Evolutionary conservation across 2,113 vertebrate species (phyloP), one percentile per base, ranked within the genome.

Genomic region (Notothenia coriiceps): DNA sequence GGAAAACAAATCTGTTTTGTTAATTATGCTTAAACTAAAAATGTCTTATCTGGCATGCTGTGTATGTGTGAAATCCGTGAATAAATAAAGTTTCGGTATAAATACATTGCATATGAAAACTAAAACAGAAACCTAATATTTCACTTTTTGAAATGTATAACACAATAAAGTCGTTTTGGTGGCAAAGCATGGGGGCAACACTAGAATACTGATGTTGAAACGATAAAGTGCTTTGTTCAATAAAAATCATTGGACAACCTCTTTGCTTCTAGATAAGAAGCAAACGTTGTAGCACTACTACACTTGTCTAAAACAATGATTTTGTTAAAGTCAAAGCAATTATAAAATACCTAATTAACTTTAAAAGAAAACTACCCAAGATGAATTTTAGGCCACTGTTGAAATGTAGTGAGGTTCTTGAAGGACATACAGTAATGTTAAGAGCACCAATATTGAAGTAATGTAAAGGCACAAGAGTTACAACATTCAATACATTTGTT

Each of bases 151-250:
- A 69, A 81, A 64, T 76, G 70, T 80, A 80, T 88, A 85, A 85
- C 67, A 82, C n/a, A 68, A 43, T 51, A 57, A 82, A 35, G 47
- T 82, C 1, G 54, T 71, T 63, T 77, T 81, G 64, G 51, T 56
- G 13, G 22, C 55, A 50, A 60, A 15, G 6, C 57, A 46, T 67
- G 13, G 74, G 82, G 80, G 46, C 20, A 76, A 85, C 72, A 71
- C 49, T 74, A 79, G 85, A 95, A 95, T 94, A 95, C 92, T 95
- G 93, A 85, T 89, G 76, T 81, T 88, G 72, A 72, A 87, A 85
- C 85, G 63, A 94, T 95, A 95, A 96, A 96, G 95, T 96, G 95
- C 94, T 92, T 93, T 83, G 72, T 87, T 91, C 77, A 74, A 91
- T 91, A 59, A 83, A 84, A 87, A 86, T 56, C 33, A 89, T 82